Evolutionary conservation across 1,140 invertebrate species (phyloP).

Genomic region (Aphelenchoides avenae): DNA sequence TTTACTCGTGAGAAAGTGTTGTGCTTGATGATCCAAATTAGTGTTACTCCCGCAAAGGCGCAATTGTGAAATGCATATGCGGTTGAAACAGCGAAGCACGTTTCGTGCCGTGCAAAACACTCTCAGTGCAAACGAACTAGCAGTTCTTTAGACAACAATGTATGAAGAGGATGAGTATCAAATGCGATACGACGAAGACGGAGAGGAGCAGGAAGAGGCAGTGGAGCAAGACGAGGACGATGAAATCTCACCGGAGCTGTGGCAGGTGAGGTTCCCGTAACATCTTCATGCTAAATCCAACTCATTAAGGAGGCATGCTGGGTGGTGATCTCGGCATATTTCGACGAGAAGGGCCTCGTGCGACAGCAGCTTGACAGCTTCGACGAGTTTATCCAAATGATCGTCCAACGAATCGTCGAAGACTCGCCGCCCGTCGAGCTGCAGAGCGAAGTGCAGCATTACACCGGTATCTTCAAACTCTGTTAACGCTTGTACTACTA

Average conservation of each 20-base stretch:
- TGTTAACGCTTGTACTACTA: background rate
- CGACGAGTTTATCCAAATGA: conserved; percentile 99
- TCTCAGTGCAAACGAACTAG: no score
- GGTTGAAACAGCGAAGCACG: no score
- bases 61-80: no score
- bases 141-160: no score
- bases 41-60: no score
- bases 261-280: conserved; percentile 39
- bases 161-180: conserved; percentile 33
- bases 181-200: conserved; percentile 34
- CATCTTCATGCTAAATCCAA: background rate
- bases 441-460: conserved; percentile 93
- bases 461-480: conserved; percentile 65
- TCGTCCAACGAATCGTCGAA: conserved; percentile 95
- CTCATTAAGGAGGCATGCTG: conserved; percentile 98
- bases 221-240: conserved; percentile 34
- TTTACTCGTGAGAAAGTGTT: no score
- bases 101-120: no score
- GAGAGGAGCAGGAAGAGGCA: conserved; percentile 24
- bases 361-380: conserved; percentile 96
- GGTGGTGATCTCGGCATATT: conserved; percentile 98
- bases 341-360: conserved; percentile 98
- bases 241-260: conserved; percentile 49
- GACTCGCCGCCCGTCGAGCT: conserved; percentile 94
- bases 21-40: no score